phyloP scores from a whole-genome alignment of 2,797 vertebrate genomes.

The Simalia tracyae region DNA sequence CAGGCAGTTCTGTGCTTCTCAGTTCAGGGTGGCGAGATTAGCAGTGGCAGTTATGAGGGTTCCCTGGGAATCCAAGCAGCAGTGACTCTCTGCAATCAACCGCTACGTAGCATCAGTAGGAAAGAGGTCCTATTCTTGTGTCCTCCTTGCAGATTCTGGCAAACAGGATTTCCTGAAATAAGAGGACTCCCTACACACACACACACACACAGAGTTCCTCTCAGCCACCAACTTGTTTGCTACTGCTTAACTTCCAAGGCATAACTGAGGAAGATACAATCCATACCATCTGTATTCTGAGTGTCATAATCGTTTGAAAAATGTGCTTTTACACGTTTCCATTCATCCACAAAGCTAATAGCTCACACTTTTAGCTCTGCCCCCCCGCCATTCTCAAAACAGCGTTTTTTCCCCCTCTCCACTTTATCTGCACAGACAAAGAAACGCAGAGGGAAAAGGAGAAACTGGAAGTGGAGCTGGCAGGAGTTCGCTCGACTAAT shows the following conservation, averaged over 20 bases:
- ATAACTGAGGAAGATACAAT: neutral
- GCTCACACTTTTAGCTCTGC: neutral
- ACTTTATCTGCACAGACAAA: slow-evolving; percentile 81
- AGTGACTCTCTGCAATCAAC: neutral
- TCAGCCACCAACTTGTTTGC: neutral
- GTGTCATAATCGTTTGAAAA: neutral
- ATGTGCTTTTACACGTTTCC: neutral
- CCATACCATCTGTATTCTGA: neutral
- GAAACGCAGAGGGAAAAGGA: slow-evolving; percentile 93
- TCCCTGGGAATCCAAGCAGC: neutral
- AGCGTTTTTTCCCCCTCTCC: neutral
- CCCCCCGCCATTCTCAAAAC: neutral
- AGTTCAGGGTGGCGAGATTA: neutral
- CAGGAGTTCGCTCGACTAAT: slow-evolving; percentile 86
- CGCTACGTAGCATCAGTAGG: neutral
- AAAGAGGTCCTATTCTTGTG: neutral
- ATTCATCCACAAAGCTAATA: no score
- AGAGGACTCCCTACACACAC: neutral
- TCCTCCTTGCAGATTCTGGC: neutral
- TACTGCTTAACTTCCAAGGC: neutral
- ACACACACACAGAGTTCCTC: neutral
- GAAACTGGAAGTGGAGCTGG: slow-evolving; percentile 92
- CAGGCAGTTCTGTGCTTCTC: neutral
- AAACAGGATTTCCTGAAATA: neutral
- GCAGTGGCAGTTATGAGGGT: neutral